A percentile compares a stretch with the other conserved stretches of the same genome.
These are phyloP conservation scores for Chromobotia macracanthus DNA, from an alignment of 2,797 vertebrate genomes.

Conservation along the genomic window DNA sequence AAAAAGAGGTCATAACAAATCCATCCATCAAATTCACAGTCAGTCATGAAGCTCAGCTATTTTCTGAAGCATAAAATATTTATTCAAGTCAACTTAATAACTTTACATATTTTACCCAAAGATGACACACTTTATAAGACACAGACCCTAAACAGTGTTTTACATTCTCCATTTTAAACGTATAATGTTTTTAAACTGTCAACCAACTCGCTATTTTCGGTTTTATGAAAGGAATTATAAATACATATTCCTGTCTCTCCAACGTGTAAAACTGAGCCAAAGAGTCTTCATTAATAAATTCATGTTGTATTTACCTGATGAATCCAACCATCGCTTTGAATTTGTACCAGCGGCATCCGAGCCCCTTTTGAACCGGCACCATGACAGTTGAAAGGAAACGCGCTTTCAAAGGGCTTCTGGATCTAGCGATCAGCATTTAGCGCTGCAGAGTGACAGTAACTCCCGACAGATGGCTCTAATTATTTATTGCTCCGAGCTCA, in stretches of 20 bases:
- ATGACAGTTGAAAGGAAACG: constrained; percentile 46
- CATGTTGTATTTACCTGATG: constrained; percentile 63
- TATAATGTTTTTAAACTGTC: not conserved
- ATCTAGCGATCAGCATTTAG: constrained; percentile 40
- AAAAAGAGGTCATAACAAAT: constrained; percentile 23
- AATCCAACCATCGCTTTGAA: constrained; percentile 58
- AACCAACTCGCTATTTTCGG: not conserved
- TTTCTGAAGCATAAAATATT: constrained; percentile 9
- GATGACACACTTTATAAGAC: not conserved
- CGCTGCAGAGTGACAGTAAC: constrained; percentile 52
- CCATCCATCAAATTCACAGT: constrained; percentile 32
- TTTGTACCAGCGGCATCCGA: constrained; percentile 49
- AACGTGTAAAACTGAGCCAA: constrained; percentile 32
- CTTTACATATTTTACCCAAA: constrained; percentile 5
- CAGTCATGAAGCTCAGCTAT: constrained; percentile 18
- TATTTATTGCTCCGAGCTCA: constrained; percentile 44
- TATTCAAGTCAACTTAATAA: constrained; percentile 1
- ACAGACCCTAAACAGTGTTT: not conserved
- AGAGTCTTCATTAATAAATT: constrained; percentile 60
- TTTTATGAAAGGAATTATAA: constrained; percentile 5
- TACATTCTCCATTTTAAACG: not conserved
- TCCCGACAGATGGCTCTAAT: constrained; percentile 58
- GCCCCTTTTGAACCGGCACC: constrained; percentile 47
- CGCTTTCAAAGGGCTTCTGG: constrained; percentile 54
- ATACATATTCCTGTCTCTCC: not conserved